Evolutionary conservation across 2,113 vertebrate species (phyloP).

Genomic region (Melanerpes aurifrons): DNA sequence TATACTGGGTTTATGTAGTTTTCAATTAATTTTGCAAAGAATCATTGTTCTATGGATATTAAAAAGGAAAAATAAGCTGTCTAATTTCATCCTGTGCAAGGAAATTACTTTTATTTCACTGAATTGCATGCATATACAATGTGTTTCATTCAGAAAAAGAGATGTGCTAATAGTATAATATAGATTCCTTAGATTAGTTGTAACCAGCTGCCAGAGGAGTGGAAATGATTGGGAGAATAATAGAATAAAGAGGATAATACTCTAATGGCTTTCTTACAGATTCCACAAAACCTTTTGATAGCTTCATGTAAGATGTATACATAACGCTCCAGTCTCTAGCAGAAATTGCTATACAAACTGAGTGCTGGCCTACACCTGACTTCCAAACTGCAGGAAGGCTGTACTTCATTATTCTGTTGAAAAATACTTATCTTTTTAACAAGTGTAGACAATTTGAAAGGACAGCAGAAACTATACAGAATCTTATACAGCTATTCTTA

Average conservation of each 20-base stretch:
- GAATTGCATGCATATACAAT: background rate
- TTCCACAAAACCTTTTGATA: background rate
- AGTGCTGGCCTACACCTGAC: background rate
- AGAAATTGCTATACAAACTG: background rate
- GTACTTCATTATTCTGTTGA: background rate
- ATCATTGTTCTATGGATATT: background rate
- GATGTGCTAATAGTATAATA: background rate
- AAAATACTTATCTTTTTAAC: background rate
- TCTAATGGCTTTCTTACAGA: background rate
- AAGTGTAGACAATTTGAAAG: background rate
- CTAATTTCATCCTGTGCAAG: conserved; percentile 34
- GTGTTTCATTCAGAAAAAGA: conserved; percentile 32
- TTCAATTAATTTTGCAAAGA: background rate
- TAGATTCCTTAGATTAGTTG: conserved; percentile 4
- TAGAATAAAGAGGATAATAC: background rate
- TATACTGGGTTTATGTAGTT: background rate
- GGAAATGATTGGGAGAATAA: background rate
- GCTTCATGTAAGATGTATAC: background rate
- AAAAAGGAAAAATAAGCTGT: conserved; percentile 12
- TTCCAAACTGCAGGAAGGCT: background rate
- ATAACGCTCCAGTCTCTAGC: background rate
- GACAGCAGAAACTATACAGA: background rate
- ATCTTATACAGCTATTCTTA: background rate
- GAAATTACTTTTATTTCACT: conserved; percentile 26
- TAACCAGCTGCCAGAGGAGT: background rate